These are phyloP conservation scores for Manis crassicaudata DNA, from an alignment of 2,797 vertebrate species.

Conservation along the genomic window DNA sequence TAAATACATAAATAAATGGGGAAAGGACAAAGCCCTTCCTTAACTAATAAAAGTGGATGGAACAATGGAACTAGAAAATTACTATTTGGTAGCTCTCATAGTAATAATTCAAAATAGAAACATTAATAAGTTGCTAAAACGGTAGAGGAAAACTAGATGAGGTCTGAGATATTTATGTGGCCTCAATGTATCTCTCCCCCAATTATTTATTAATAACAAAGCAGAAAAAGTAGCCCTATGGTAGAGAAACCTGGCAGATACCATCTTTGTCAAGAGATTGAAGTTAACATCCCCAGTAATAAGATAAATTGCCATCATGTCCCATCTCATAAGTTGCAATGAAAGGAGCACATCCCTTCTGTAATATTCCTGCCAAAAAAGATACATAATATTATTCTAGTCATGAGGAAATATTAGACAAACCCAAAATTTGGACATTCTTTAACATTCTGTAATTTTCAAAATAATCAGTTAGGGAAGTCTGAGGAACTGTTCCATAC, in stretches of 20 bases:
- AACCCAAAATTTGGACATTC: neutral
- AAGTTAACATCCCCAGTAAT: neutral
- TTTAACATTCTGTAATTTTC: neutral
- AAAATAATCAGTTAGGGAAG: neutral
- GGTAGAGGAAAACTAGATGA: neutral
- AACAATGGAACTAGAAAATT: conserved; percentile 42
- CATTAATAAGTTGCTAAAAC: neutral
- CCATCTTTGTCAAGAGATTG: neutral
- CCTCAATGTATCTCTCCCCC: neutral
- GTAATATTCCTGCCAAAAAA: neutral
- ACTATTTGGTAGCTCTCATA: neutral
- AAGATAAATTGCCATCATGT: conserved; percentile 21
- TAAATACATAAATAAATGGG: neutral
- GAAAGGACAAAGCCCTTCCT: neutral
- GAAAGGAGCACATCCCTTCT: conserved; percentile 5
- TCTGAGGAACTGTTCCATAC: neutral
- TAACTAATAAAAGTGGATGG: neutral
- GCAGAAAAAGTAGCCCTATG: neutral
- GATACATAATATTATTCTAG: neutral
- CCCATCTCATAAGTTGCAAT: neutral
- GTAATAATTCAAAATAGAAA: conserved; percentile 15
- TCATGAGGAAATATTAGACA: conserved; percentile 7
- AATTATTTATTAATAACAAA: conserved; percentile 24
- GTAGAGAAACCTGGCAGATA: neutral
- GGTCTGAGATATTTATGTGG: neutral